Percentiles rank a stretch among this genome's conserved stretches.
Evolutionary conservation across 2,888 invertebrate species (phyloP).

Genomic region (Chrysolina haemoptera): DNA sequence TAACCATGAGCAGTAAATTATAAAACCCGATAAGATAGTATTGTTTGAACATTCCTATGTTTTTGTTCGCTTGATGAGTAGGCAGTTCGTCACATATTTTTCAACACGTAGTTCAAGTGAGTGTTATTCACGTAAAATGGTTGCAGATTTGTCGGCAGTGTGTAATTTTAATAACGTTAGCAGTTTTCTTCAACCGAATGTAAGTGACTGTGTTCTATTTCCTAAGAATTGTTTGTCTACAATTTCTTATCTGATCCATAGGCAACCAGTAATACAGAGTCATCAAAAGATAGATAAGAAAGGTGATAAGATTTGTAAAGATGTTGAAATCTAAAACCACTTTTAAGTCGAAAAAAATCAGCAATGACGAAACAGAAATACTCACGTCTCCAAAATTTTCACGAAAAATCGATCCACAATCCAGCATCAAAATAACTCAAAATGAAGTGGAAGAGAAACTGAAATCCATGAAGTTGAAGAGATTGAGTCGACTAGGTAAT

Average conservation of each 20-base stretch:
- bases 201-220: not conserved
- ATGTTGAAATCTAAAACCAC: not conserved
- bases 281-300: not conserved
- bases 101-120: not conserved
- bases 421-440: conserved; percentile 28
- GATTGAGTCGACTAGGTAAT: conserved; percentile 46
- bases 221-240: not conserved
- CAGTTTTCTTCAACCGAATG: not conserved
- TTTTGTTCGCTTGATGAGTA: not conserved
- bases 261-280: conserved; percentile 4
- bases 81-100: not conserved
- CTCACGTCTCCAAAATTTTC: conserved; percentile 7
- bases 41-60: conserved; percentile 22
- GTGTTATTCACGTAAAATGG: not conserved
- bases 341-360: not conserved
- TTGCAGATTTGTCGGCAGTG: not conserved
- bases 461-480: conserved; percentile 50
- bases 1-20: not conserved
- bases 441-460: conserved; percentile 53
- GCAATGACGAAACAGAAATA: conserved; percentile 6
- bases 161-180: not conserved
- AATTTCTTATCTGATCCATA: not conserved
- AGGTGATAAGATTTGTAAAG: not conserved
- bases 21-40: conserved; percentile 4
- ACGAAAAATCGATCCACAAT: not conserved